Percentiles rank a stretch among this genome's conserved stretches.
Conservation (phyloP, 1,140 invertebrate genomes). For the Leptoteleia sp. region DNA sequence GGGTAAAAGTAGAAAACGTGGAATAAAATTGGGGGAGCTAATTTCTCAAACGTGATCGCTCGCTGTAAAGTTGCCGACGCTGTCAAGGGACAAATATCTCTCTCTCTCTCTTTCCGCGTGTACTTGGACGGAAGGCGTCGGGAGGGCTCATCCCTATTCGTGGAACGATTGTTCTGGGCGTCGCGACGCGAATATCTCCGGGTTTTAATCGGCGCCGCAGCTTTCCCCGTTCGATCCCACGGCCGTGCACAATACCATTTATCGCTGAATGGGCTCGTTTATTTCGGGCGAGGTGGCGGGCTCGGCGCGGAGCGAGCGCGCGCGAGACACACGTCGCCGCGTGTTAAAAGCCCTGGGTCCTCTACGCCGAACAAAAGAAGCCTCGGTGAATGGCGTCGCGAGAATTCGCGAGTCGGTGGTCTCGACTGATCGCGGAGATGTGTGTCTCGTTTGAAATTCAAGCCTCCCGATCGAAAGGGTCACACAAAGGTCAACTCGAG, state of each 20-base stretch:
- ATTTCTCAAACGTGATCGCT: too few relatives aligned
- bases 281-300: constrained; percentile 35
- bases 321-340: constrained; percentile 11
- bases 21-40: too few relatives aligned
- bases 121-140: too few relatives aligned
- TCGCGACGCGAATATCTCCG: constrained; percentile 23
- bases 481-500: constrained; percentile 39
- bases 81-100: too few relatives aligned
- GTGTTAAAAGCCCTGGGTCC: constrained; percentile 19
- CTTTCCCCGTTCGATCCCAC: constrained; percentile 19
- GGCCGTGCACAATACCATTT: constrained; percentile 45
- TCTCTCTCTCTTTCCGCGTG: too few relatives aligned
- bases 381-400: constrained; percentile 9
- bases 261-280: constrained; percentile 51
- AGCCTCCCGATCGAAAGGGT: constrained; percentile 38
- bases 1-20: too few relatives aligned
- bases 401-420: constrained; percentile 30
- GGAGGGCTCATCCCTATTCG: constrained; percentile 17
- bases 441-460: constrained; percentile 32
- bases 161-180: neutral
- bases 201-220: constrained; percentile 27
- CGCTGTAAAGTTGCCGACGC: too few relatives aligned
- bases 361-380: constrained; percentile 32
- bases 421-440: constrained; percentile 9
- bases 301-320: neutral